Evolutionary conservation across 2,888 invertebrate genomes (phyloP), one percentile per base, ranked within the genome.

Genomic region (Cheilosia grossa): DNA sequence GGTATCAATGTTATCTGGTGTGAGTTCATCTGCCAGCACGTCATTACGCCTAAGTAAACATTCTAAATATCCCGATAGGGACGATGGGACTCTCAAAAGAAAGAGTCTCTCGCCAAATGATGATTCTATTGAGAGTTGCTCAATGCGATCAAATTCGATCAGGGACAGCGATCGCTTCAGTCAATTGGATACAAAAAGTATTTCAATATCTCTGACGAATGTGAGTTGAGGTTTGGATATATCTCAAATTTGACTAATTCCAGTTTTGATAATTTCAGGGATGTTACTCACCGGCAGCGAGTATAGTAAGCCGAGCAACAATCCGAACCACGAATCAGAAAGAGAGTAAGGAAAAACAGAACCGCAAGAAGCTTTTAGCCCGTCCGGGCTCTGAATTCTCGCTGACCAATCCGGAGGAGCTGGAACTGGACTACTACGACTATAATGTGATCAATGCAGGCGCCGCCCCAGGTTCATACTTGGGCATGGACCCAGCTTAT

Each of bases 401-500:
- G 64, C 92, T 97, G 30, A 93, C 93, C 0, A 95, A 94, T 56
- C 96, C 96, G 61, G 93, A 93, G 56, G 97, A 97, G 89, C 93
- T 97, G 89, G 97, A 97, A 91, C 93, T 97, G 87, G 97, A 97
- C 90, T 97, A 97, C 89, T 97, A 97, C 89, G 97, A 97, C 90
- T 97, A 97, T 89, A 97, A 97, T 92, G 97, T 97, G 7, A 95
- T 95, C 63, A 97, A 97, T 90, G 94, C 94, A 1, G 96, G 96
- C 81, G 96, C 96, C 9, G 96, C 95, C 15, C 97, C 97, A 2
- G 97, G 97, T 21, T 97, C 97, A 0, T 97, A 97, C 89, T 92
- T 97, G 75, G 97, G 97, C 59, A 97, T 97, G 97, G 97, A 97
- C 91, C 97, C 97, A 0, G 97, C 97, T 0, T 97, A 96, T 90